A percentile compares a stretch with the other conserved stretches of the same genome.
These are phyloP conservation scores for Venturia canescens DNA, from an alignment of 1,140 invertebrate species.

Conservation along the genomic window DNA sequence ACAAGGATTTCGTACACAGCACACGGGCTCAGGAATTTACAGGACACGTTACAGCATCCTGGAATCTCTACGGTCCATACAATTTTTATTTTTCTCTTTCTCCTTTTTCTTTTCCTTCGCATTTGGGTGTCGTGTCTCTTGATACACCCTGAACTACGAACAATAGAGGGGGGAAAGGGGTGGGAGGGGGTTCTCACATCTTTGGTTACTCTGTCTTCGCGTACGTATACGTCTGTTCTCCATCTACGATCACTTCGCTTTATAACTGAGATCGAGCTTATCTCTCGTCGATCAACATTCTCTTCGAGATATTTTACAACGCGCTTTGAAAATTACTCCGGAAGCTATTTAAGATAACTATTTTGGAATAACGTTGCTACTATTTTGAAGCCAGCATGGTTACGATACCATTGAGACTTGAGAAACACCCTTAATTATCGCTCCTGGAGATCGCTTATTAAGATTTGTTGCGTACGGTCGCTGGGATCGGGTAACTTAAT, in stretches of 20 bases:
- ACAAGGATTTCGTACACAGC: constrained; percentile 26
- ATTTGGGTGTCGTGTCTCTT: constrained; percentile 28
- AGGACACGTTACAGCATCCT: constrained; percentile 69
- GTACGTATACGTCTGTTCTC: constrained; percentile 31
- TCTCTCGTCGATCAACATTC: constrained; percentile 56
- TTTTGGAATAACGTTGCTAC: too few species aligned
- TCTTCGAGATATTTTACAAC: background rate
- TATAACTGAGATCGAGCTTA: constrained; percentile 52
- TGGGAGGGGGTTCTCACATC: constrained; percentile 11
- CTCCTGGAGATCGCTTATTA: too few species aligned
- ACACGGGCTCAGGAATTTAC: constrained; percentile 47
- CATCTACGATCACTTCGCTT: constrained; percentile 45
- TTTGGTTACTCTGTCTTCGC: constrained; percentile 27
- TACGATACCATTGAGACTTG: too few species aligned
- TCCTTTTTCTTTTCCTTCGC: background rate
- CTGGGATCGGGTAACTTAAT: too few species aligned
- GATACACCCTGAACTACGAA: constrained; percentile 56
- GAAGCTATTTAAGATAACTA: too few species aligned
- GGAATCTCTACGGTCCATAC: constrained; percentile 59
- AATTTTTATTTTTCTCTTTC: constrained; percentile 29
- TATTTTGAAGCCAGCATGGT: too few species aligned
- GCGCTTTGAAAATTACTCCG: too few species aligned
- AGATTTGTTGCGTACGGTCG: too few species aligned
- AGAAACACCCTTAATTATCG: too few species aligned
- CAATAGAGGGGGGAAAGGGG: constrained; percentile 54